phyloP scores from a whole-genome alignment of 2,113 vertebrate genomes.

The Cyprinodon brontotheroides region DNA sequence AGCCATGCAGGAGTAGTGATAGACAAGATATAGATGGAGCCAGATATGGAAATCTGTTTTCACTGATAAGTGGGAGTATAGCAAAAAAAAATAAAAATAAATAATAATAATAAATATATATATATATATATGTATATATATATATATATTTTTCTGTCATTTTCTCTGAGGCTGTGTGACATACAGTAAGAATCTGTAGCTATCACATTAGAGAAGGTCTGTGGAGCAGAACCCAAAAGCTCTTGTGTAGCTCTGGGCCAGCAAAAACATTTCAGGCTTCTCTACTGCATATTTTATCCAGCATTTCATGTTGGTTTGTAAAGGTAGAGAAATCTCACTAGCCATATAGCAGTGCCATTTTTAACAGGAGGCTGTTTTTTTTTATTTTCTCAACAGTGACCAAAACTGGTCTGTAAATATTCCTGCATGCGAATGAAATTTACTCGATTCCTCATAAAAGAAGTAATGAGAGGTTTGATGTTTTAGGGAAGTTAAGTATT shows the following conservation, averaged over 20 bases:
- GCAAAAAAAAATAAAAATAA: slow-evolving; percentile 2
- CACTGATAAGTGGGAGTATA: slow-evolving; percentile 31
- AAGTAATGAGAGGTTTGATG: too few relatives aligned
- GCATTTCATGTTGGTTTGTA: slow-evolving; percentile 16
- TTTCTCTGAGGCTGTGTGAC: slow-evolving; percentile 15
- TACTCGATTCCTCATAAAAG: too few relatives aligned
- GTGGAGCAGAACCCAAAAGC: slow-evolving; percentile 4
- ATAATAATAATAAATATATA: too few relatives aligned
- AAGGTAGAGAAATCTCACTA: background rate
- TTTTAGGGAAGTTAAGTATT: too few relatives aligned
- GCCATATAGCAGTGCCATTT: slow-evolving; percentile 11
- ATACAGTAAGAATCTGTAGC: slow-evolving; percentile 9
- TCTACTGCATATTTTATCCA: slow-evolving; percentile 1
- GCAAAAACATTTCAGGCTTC: slow-evolving; percentile 2
- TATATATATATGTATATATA: too few relatives aligned
- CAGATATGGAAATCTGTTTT: slow-evolving; percentile 21
- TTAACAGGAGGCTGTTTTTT: background rate
- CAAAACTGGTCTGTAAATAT: too few relatives aligned
- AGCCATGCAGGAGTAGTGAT: slow-evolving; percentile 25
- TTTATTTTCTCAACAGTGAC: too few relatives aligned
- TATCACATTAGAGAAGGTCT: background rate
- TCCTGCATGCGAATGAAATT: too few relatives aligned
- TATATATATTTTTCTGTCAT: slow-evolving; percentile 30
- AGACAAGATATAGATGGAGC: slow-evolving; percentile 12
- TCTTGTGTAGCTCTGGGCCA: slow-evolving; percentile 4